These are phyloP conservation scores for Apis laboriosa DNA, from an alignment of 1,140 invertebrate species.

Conservation along the genomic window DNA sequence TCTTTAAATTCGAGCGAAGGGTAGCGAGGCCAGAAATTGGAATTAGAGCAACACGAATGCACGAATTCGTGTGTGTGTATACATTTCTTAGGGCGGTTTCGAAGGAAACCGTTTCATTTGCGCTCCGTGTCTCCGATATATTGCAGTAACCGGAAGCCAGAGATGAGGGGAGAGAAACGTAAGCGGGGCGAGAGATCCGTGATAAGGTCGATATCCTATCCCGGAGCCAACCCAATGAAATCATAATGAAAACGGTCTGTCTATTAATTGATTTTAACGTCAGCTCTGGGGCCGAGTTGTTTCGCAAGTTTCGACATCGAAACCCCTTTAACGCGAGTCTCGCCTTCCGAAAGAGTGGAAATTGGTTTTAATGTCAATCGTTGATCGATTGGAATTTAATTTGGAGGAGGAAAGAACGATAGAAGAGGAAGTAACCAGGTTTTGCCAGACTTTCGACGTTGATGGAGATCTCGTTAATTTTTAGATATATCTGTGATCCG, in stretches of 20 bases:
- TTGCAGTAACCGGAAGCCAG: not conserved
- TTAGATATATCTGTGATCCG: no score
- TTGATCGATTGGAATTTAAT: constrained; percentile 26
- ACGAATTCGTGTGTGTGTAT: not conserved
- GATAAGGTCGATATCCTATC: constrained; percentile 35
- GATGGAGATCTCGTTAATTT: not conserved
- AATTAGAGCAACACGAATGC: constrained; percentile 9
- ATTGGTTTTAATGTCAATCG: constrained; percentile 32
- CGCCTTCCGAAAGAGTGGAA: constrained; percentile 1
- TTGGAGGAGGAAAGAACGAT: not conserved
- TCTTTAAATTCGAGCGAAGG: constrained; percentile 20
- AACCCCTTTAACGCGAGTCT: constrained; percentile 4
- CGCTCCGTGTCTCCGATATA: constrained; percentile 46
- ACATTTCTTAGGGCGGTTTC: constrained; percentile 49
- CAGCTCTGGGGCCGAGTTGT: not conserved
- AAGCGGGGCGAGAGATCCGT: not conserved
- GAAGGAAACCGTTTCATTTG: constrained; percentile 58
- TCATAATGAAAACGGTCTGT: constrained; percentile 40
- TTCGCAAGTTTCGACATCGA: not conserved
- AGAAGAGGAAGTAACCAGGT: not conserved
- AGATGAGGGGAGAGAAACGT: not conserved
- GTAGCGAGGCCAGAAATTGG: constrained; percentile 34
- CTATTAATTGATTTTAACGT: constrained; percentile 54
- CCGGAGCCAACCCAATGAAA: not conserved
- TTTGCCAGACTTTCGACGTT: not conserved